These are phyloP conservation scores for Halyomorpha halys DNA, from an alignment of 1,140 invertebrate genomes.

Conservation along the genomic window DNA sequence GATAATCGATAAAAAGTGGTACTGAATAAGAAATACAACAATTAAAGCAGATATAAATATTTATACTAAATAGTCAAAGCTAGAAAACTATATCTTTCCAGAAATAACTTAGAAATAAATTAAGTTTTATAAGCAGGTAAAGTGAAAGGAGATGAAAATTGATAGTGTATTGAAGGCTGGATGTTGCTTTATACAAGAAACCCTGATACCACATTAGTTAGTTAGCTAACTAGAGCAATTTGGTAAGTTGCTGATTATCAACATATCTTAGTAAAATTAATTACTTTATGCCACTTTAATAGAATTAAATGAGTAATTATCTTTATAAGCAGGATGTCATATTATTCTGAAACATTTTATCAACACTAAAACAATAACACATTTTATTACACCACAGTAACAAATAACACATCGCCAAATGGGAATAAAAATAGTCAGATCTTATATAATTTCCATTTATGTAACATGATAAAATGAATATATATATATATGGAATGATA, in stretches of 20 bases:
- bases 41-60: neutral
- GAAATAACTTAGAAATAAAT: too few relatives aligned
- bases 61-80: neutral
- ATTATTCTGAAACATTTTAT: neutral
- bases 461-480: slow-evolving; percentile 3
- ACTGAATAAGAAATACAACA: neutral
- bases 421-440: slow-evolving; percentile 10
- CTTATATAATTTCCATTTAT: slow-evolving; percentile 4
- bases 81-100: neutral
- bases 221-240: too few relatives aligned
- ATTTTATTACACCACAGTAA: slow-evolving; percentile 3
- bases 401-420: neutral
- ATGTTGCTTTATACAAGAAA: too few relatives aligned
- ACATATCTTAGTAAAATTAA: too few relatives aligned
- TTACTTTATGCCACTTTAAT: too few relatives aligned
- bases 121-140: too few relatives aligned
- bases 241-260: too few relatives aligned
- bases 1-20: neutral
- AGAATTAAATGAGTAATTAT: too few relatives aligned
- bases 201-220: too few relatives aligned
- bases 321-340: too few relatives aligned
- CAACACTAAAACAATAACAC: slow-evolving; percentile 3
- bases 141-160: too few relatives aligned
- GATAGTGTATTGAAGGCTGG: too few relatives aligned
- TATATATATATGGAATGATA: slow-evolving; percentile 6